Percentiles rank a stretch among this genome's conserved stretches.
Conservation (phyloP, 2,888 invertebrate species). For the Apodemia duryi region DNA sequence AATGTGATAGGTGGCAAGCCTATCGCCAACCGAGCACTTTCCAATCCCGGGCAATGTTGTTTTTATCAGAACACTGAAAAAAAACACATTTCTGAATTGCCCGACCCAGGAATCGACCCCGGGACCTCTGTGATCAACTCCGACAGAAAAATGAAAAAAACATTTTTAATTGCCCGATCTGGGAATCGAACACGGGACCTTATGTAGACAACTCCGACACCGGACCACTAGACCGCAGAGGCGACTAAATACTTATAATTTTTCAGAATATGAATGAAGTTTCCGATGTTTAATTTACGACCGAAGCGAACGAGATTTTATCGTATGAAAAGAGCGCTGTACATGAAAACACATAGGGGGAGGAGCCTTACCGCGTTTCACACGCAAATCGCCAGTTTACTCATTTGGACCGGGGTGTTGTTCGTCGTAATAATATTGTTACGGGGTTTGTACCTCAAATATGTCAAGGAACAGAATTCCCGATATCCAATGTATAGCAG, state of each 20-base stretch:
- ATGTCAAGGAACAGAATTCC: slow-evolving; percentile 24
- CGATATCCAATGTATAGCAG: background rate
- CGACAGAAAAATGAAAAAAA: too few relatives aligned
- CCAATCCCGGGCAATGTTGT: too few relatives aligned
- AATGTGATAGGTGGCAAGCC: too few relatives aligned
- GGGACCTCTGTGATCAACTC: too few relatives aligned
- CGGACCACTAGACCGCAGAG: too few relatives aligned
- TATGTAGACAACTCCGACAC: too few relatives aligned
- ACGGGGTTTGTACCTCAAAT: slow-evolving; percentile 35
- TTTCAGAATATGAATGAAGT: slow-evolving; percentile 10
- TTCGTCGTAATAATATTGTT: slow-evolving; percentile 35
- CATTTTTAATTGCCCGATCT: too few relatives aligned
- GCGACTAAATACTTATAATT: background rate
- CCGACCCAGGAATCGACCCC: too few relatives aligned
- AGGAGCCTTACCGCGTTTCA: slow-evolving; percentile 18
- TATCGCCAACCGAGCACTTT: too few relatives aligned
- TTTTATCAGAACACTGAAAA: too few relatives aligned
- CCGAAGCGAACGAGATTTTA: slow-evolving; percentile 31
- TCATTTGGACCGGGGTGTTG: slow-evolving; percentile 34
- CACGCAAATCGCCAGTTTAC: slow-evolving; percentile 28
- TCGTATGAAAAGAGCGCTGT: slow-evolving; percentile 37
- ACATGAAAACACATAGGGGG: slow-evolving; percentile 29
- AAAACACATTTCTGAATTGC: too few relatives aligned
- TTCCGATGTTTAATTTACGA: slow-evolving; percentile 33
- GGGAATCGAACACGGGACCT: too few relatives aligned